A percentile compares a stretch with the other conserved stretches of the same genome.
phyloP scores from a whole-genome alignment of 2,797 vertebrate genomes.

The Lithobates pipiens region DNA sequence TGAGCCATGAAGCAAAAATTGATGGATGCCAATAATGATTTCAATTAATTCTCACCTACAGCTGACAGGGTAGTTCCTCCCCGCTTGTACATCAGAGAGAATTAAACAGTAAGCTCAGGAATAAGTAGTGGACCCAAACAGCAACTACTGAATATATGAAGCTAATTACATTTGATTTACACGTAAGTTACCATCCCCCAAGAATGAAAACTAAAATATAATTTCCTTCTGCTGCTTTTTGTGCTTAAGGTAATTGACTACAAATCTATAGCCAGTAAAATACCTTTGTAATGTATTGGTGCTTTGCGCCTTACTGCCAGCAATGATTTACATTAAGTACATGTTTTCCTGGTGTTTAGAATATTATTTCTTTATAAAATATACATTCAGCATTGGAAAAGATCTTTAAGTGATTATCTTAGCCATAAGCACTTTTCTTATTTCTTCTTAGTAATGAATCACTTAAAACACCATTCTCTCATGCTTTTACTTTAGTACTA shows the following conservation, averaged over 20 bases:
- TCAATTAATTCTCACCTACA: slow-evolving; percentile 20
- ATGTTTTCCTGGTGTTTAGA: slow-evolving; percentile 31
- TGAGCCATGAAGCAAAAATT: slow-evolving; percentile 42
- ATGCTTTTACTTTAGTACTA: slow-evolving; percentile 25
- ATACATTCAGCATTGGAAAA: slow-evolving; percentile 38
- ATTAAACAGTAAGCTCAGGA: background rate
- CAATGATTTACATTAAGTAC: slow-evolving; percentile 33
- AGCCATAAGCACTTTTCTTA: slow-evolving; percentile 37
- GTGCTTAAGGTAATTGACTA: slow-evolving; percentile 46
- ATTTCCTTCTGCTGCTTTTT: slow-evolving; percentile 44
- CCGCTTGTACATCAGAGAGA: background rate
- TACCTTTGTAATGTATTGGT: slow-evolving; percentile 30
- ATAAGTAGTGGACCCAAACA: background rate
- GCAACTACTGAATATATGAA: slow-evolving; percentile 19
- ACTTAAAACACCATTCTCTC: slow-evolving; percentile 24
- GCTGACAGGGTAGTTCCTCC: slow-evolving; percentile 7
- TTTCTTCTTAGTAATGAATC: slow-evolving; percentile 44
- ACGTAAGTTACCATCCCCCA: slow-evolving; percentile 1
- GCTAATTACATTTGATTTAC: slow-evolving; percentile 27
- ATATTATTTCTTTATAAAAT: slow-evolving; percentile 42
- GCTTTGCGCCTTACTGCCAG: background rate
- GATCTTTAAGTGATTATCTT: slow-evolving; percentile 51
- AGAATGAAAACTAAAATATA: slow-evolving; percentile 26
- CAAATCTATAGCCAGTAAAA: slow-evolving; percentile 45
- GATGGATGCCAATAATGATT: slow-evolving; percentile 54